Evolutionary conservation across 2,888 invertebrate genomes (phyloP).

Genomic region (Chloroclystis v-ata): DNA sequence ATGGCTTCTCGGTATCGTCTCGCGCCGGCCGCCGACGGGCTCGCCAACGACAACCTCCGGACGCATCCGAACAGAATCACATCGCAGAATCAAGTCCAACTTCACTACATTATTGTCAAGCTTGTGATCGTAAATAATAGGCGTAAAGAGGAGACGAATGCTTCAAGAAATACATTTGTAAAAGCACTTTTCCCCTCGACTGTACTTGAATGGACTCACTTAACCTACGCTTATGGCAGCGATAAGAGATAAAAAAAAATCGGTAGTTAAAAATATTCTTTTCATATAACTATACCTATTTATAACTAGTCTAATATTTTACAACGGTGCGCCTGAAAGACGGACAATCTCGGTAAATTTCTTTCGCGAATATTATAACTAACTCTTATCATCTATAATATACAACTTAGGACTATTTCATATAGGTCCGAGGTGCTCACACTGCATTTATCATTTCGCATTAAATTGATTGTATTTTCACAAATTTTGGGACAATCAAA

Average conservation of each 20-base stretch:
- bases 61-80: slow-evolving; percentile 23
- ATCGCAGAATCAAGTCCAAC: slow-evolving; percentile 25
- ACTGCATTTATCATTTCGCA: no score
- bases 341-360: slow-evolving; percentile 25
- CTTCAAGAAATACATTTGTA: slow-evolving; percentile 20
- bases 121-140: slow-evolving; percentile 21
- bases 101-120: slow-evolving; percentile 30
- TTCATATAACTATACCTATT: slow-evolving; percentile 57
- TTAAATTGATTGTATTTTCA: background rate
- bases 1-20: no score
- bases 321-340: slow-evolving; percentile 44
- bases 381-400: slow-evolving; percentile 53
- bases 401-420: slow-evolving; percentile 49
- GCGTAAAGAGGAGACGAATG: slow-evolving; percentile 9
- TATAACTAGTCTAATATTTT: slow-evolving; percentile 56
- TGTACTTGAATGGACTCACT: slow-evolving; percentile 45
- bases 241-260: slow-evolving; percentile 40
- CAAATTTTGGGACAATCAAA: slow-evolving; percentile 6
- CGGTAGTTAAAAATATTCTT: slow-evolving; percentile 68
- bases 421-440: slow-evolving; percentile 48
- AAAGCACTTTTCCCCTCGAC: slow-evolving; percentile 19
- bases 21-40: no score
- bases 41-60: slow-evolving; percentile 7
- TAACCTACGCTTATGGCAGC: slow-evolving; percentile 66
- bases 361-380: slow-evolving; percentile 35